These are phyloP conservation scores for Vireo altiloquus DNA, from an alignment of 2,113 vertebrate species.

Conservation along the genomic window DNA sequence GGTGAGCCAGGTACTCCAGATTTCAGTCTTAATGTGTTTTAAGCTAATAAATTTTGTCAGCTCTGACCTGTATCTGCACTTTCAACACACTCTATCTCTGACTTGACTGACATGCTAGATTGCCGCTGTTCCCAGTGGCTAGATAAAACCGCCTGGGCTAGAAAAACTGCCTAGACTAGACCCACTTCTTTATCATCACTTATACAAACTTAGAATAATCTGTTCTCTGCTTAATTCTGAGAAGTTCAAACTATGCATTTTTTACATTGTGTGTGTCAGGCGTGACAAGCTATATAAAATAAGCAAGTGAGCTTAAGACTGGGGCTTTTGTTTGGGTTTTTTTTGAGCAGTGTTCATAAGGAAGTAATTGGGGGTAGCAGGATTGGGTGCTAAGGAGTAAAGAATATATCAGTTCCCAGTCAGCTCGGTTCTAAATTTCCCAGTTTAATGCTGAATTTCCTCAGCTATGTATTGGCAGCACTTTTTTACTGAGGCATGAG, in stretches of 20 bases:
- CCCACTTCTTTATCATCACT: neutral
- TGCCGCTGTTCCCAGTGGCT: neutral
- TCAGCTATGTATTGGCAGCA: fast-evolving
- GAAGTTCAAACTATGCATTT: neutral
- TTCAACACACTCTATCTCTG: neutral
- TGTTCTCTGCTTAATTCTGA: neutral
- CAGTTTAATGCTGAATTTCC: neutral
- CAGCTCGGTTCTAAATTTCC: neutral
- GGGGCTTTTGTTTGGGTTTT: neutral
- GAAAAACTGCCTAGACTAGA: neutral
- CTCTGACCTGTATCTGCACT: neutral
- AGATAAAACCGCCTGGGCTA: neutral
- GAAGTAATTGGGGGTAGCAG: neutral
- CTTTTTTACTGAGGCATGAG: neutral
- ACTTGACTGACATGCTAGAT: neutral
- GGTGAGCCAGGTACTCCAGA: neutral
- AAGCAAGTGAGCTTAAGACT: neutral
- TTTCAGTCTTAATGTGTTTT: neutral
- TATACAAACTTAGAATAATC: neutral
- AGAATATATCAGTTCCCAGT: neutral
- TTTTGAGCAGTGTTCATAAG: neutral
- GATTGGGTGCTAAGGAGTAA: neutral
- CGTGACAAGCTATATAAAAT: neutral
- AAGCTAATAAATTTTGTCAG: neutral
- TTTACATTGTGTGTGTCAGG: neutral